A percentile compares a stretch with the other conserved stretches of the same genome.
Conservation (phyloP, 2,797 vertebrate genomes). For the Esox masquinongy region DNA sequence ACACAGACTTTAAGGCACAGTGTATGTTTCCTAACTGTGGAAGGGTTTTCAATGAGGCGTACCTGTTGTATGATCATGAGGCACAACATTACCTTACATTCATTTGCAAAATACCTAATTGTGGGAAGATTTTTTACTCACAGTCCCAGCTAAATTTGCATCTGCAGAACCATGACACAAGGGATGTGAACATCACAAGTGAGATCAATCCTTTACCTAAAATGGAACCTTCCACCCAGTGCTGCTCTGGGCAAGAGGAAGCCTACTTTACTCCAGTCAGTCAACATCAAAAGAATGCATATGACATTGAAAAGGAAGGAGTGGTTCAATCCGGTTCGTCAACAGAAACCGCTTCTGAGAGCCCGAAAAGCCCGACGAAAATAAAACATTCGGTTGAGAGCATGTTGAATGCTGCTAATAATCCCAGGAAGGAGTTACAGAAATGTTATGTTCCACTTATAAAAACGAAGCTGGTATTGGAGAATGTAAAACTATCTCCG, state of each 20-base stretch:
- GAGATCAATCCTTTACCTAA: constrained; percentile 60
- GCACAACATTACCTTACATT: constrained; percentile 99
- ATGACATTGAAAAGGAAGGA: constrained; percentile 45
- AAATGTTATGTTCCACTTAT: constrained; percentile 67
- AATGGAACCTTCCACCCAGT: constrained; percentile 39
- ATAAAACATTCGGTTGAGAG: constrained; percentile 73
- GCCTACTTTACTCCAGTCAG: constrained; percentile 26
- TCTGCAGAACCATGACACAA: constrained; percentile 79
- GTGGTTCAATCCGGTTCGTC: constrained; percentile 38
- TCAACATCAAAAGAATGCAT: constrained; percentile 47
- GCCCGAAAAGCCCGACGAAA: constrained; percentile 57
- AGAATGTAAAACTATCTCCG: constrained; percentile 36
- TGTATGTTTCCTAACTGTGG: constrained; percentile 99
- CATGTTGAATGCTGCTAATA: constrained; percentile 61
- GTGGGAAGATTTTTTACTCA: constrained; percentile 92
- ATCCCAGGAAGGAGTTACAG: constrained; percentile 54
- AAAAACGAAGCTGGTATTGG: constrained; percentile 49
- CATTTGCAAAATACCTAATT: constrained; percentile 88
- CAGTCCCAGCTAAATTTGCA: constrained; percentile 90
- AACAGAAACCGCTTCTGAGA: constrained; percentile 50
- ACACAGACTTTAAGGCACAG: constrained; percentile 91
- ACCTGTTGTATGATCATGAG: constrained; percentile 97
- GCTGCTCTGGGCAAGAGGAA: constrained; percentile 32
- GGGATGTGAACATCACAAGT: constrained; percentile 56
- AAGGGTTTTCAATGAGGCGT: constrained; percentile 92